Conservation (phyloP, 2,113 vertebrate species). For the Casuarius casuarius region DNA sequence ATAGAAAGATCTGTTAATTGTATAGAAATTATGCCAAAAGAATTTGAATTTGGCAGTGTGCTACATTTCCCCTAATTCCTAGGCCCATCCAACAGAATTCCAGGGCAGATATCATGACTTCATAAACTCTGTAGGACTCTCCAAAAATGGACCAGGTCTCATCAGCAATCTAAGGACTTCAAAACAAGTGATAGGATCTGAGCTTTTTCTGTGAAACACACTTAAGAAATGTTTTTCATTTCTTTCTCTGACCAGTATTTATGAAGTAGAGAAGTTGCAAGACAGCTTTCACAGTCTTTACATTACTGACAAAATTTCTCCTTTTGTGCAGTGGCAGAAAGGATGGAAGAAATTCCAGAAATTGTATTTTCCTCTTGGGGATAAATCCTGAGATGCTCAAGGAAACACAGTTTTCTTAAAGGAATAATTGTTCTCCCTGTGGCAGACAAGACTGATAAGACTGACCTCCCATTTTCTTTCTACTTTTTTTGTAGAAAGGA, state of each 20-base stretch:
- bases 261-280: background rate
- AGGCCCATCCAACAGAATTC: rapidly evolving
- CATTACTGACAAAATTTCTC: background rate
- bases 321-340: background rate
- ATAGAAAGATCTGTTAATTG: background rate
- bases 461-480: background rate
- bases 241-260: background rate
- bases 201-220: background rate
- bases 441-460: background rate
- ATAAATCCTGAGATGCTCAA: background rate
- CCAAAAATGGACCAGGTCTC: background rate
- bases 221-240: background rate
- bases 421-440: background rate
- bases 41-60: background rate
- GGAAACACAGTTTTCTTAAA: background rate
- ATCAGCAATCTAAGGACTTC: background rate
- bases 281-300: background rate
- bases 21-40: background rate
- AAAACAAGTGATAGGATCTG: background rate
- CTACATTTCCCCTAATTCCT: background rate
- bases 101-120: background rate
- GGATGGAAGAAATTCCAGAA: background rate
- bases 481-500: background rate
- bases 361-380: background rate
- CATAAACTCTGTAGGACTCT: background rate